Conservation (phyloP, 2,113 vertebrate genomes). For the Oryzias celebensis region DNA sequence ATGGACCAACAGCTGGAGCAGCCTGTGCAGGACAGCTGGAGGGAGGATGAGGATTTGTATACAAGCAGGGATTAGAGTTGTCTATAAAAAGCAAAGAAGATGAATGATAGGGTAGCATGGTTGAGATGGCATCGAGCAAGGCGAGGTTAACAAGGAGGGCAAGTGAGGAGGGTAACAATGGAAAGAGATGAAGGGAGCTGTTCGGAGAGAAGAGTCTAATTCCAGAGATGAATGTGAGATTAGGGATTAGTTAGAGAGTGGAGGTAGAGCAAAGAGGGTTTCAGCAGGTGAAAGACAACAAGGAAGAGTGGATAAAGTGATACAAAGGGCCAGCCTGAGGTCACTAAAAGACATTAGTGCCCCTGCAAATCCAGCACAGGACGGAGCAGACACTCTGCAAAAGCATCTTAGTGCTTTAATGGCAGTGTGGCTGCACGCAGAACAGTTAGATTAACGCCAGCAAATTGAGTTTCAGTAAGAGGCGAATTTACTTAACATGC, state of each 20-base stretch:
- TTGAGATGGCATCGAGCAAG: constrained; percentile 34
- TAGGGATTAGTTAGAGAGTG: constrained; percentile 51
- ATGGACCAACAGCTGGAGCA: constrained; percentile 70
- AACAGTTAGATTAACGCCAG: constrained; percentile 64
- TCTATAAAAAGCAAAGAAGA: constrained; percentile 33
- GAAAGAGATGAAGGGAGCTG: constrained; percentile 26
- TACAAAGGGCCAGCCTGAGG: constrained; percentile 38
- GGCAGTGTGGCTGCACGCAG: constrained; percentile 44
- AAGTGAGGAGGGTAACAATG: not conserved
- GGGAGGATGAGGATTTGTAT: constrained; percentile 63
- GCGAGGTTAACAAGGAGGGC: constrained; percentile 38
- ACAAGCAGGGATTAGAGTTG: constrained; percentile 52
- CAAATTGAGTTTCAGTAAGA: constrained; percentile 74
- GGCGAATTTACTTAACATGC: constrained; percentile 74
- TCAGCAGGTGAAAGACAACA: constrained; percentile 64
- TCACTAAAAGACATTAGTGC: constrained; percentile 32
- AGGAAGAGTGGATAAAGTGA: constrained; percentile 47
- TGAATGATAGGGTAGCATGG: constrained; percentile 40
- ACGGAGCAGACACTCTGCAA: constrained; percentile 24
- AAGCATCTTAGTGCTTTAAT: constrained; percentile 41
- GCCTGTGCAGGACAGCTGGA: constrained; percentile 59
- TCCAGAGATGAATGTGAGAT: constrained; percentile 41
- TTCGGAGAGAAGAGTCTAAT: constrained; percentile 43
- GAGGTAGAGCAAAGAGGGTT: constrained; percentile 38
- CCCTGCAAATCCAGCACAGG: constrained; percentile 20